A percentile compares a stretch with the other conserved stretches of the same genome.
Conservation (phyloP, 2,113 vertebrate species). For the Platichthys flesus region DNA sequence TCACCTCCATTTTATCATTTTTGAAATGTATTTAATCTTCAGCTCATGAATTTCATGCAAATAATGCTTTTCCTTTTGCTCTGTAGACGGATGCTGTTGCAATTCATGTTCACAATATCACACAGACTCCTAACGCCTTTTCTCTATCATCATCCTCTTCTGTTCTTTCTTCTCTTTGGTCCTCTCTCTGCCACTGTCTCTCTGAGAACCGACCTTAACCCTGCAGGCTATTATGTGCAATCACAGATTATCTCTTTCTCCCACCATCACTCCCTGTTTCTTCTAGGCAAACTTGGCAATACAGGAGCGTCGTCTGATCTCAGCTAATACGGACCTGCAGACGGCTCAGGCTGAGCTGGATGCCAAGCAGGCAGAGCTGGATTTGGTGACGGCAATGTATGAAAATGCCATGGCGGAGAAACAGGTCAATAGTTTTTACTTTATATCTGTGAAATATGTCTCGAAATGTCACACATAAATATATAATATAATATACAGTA, state of each 20-base stretch:
- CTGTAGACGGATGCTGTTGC: background rate
- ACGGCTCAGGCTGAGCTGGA: conserved; percentile 74
- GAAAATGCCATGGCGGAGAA: conserved; percentile 76
- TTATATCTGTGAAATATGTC: too few relatives aligned
- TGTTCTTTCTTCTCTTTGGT: background rate
- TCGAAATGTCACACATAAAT: too few relatives aligned
- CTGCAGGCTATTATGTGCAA: conserved; percentile 5
- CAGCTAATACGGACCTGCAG: conserved; percentile 69
- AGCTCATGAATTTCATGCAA: background rate
- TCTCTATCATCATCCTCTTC: background rate
- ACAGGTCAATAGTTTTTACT: conserved; percentile 55
- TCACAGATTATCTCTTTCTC: conserved; percentile 1
- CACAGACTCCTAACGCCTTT: background rate
- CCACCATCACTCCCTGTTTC: background rate
- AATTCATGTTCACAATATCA: background rate
- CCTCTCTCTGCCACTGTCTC: background rate
- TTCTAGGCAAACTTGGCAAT: conserved; percentile 72
- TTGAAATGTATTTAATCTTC: background rate
- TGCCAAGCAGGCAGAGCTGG: conserved; percentile 75
- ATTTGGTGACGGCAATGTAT: conserved; percentile 69
- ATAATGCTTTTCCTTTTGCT: background rate
- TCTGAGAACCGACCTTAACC: background rate
- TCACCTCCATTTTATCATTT: background rate
- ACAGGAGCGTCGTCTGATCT: conserved; percentile 69
- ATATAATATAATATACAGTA: too few relatives aligned